phyloP scores from a whole-genome alignment of 2,113 vertebrate genomes.

The Puma concolor region DNA sequence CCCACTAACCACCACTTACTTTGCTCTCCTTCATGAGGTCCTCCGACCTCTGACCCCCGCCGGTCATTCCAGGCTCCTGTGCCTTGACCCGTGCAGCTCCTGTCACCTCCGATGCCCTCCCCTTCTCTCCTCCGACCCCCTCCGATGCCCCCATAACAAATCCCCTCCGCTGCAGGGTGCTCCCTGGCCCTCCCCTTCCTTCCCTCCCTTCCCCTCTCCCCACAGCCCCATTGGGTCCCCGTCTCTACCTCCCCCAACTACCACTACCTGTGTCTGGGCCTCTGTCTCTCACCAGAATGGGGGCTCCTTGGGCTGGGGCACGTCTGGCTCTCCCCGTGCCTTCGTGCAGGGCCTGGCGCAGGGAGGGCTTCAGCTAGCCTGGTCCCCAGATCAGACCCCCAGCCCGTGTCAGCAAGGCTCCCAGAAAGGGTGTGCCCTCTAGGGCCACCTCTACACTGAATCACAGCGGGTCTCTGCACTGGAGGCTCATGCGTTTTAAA shows the following conservation, averaged over 20 bases:
- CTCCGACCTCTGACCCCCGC: background rate
- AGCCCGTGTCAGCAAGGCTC: background rate
- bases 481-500: background rate
- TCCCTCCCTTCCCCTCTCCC: no score
- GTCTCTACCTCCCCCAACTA: background rate
- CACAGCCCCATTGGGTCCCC: background rate
- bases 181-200: background rate
- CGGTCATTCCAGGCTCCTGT: no score
- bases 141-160: background rate
- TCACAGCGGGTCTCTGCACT: fast-evolving
- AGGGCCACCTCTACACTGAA: background rate
- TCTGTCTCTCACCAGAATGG: background rate
- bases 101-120: fast-evolving
- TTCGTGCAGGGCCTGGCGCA: background rate
- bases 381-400: background rate
- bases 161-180: background rate
- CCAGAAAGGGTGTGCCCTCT: background rate
- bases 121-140: background rate
- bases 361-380: background rate
- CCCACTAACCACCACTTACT: background rate
- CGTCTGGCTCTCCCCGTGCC: background rate
- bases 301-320: background rate
- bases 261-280: no score
- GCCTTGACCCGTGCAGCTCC: background rate
- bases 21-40: background rate